Conservation (phyloP, 1,140 invertebrate species). For the Periplaneta americana region DNA sequence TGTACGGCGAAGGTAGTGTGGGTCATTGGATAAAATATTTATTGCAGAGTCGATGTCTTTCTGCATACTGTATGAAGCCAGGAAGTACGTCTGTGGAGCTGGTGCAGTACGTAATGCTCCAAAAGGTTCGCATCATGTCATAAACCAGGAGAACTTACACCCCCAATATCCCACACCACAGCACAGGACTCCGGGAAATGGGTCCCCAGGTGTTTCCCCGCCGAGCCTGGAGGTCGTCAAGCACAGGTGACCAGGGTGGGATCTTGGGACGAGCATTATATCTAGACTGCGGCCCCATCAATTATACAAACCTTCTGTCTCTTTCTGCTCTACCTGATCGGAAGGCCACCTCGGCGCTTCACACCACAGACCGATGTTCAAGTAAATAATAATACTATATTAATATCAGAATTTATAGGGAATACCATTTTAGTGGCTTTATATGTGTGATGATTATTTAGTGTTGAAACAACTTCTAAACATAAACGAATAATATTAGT, state of each 20-base stretch:
- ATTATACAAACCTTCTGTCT: not conserved
- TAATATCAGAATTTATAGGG: too few relatives aligned
- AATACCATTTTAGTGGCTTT: too few relatives aligned
- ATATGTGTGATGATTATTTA: too few relatives aligned
- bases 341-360: too few relatives aligned
- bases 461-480: too few relatives aligned
- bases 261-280: not conserved
- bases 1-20: not conserved
- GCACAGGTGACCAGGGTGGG: not conserved
- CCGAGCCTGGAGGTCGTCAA: not conserved
- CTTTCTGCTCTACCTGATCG: too few relatives aligned
- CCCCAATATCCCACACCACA: not conserved
- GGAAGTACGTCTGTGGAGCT: not conserved
- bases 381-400: too few relatives aligned
- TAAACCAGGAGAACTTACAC: not conserved
- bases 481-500: too few relatives aligned
- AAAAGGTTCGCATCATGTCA: not conserved
- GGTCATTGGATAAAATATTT: not conserved
- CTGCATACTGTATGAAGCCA: not conserved
- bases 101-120: too few relatives aligned
- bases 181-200: not conserved
- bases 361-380: too few relatives aligned
- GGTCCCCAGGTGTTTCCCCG: not conserved
- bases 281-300: not conserved
- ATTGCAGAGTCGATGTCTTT: not conserved